Percentiles rank a stretch among this genome's conserved stretches.
Evolutionary conservation across 1,140 invertebrate genomes (phyloP).

Genomic region (Vollenhovia emeryi): DNA sequence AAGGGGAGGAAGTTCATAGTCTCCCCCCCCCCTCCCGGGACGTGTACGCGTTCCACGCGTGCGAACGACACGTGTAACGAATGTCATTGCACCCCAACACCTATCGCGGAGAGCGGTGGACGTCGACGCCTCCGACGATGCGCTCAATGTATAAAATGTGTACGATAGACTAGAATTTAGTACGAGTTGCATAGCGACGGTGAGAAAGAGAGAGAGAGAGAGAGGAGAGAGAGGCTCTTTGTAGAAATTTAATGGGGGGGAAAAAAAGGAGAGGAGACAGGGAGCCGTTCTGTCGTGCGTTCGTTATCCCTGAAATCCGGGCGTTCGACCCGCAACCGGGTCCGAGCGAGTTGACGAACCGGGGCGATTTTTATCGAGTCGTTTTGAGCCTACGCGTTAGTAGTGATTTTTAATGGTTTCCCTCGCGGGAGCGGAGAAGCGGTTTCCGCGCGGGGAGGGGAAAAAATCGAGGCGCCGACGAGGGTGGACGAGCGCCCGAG

Average conservation of each 20-base stretch:
- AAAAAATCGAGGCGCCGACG: neutral
- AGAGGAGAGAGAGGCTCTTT: conserved; percentile 40
- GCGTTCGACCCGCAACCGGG: neutral
- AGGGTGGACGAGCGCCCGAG: neutral
- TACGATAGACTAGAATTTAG: conserved; percentile 52
- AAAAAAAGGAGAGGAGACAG: neutral
- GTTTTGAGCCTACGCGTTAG: conserved; percentile 27
- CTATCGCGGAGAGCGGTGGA: neutral
- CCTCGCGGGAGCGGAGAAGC: neutral
- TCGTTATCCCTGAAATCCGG: neutral
- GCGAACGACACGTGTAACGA: conserved; percentile 8
- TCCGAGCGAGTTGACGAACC: conserved; percentile 3
- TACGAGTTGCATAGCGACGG: neutral
- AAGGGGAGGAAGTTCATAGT: conserved; percentile 71
- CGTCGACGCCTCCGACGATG: conserved; percentile 19
- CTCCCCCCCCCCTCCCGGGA: neutral
- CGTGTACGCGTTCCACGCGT: neutral
- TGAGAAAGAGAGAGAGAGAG: conserved; percentile 1
- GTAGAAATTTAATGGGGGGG: conserved; percentile 9
- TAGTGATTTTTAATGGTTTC: conserved; percentile 29
- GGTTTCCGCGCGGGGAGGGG: neutral
- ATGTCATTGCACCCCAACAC: conserved; percentile 24
- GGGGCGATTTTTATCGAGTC: conserved; percentile 25
- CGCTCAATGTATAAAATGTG: conserved; percentile 67
- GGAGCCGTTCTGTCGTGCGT: too few species aligned